Percentiles rank a stretch among this genome's conserved stretches.
These are phyloP conservation scores for Tryphoninae sp. DNA, from an alignment of 2,888 invertebrate species.

Conservation along the genomic window DNA sequence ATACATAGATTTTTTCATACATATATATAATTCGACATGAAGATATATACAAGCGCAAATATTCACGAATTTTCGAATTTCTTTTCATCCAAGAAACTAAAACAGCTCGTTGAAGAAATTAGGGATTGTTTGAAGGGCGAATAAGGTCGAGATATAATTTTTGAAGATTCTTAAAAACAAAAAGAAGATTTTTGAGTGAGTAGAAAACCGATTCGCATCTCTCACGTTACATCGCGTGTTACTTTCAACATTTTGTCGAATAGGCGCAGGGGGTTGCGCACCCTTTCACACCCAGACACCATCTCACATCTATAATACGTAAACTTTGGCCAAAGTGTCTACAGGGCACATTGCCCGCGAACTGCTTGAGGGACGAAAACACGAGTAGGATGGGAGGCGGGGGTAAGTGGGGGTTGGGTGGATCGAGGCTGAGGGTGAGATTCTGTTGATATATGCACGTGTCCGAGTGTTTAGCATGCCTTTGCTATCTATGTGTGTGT, in stretches of 20 bases:
- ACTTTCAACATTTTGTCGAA: slow-evolving; percentile 25
- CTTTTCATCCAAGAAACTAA: slow-evolving; percentile 39
- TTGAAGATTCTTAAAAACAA: too few relatives aligned
- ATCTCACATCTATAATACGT: slow-evolving; percentile 48
- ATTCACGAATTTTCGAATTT: background rate
- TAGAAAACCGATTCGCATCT: slow-evolving; percentile 60
- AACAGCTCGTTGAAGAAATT: slow-evolving; percentile 37
- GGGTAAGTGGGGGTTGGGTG: background rate
- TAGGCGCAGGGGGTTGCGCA: background rate
- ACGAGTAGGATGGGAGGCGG: background rate
- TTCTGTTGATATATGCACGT: slow-evolving; percentile 31
- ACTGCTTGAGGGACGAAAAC: slow-evolving; percentile 53
- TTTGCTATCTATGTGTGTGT: slow-evolving; percentile 16
- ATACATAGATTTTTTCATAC: slow-evolving; percentile 6
- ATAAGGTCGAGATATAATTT: too few relatives aligned
- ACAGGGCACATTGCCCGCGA: slow-evolving; percentile 67
- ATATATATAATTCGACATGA: background rate
- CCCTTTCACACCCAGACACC: slow-evolving; percentile 39
- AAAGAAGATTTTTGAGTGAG: too few relatives aligned
- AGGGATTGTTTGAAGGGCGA: too few relatives aligned
- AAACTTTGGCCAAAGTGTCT: slow-evolving; percentile 74
- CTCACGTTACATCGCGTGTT: slow-evolving; percentile 59
- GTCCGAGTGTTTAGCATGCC: slow-evolving; percentile 19
- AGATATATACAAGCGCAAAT: background rate
- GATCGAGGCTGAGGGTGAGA: slow-evolving; percentile 11